phyloP scores from a whole-genome alignment of 1,140 invertebrate species.

The Mactra quadrangularis region DNA sequence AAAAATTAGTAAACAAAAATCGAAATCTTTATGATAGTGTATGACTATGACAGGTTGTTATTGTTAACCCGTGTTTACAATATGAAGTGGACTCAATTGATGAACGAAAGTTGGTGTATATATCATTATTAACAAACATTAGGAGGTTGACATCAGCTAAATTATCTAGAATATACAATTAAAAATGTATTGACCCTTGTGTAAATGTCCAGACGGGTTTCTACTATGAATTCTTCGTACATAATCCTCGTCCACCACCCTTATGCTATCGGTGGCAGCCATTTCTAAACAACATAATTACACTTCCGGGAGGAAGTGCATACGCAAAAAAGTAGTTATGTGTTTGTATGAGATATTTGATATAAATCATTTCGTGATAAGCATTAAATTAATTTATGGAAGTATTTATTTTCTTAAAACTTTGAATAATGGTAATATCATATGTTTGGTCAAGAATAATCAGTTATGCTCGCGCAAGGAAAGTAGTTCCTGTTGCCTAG shows the following conservation, averaged over 20 bases:
- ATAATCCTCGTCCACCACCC: conserved; percentile 77
- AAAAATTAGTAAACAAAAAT: too few relatives aligned
- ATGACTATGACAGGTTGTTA: too few relatives aligned
- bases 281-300: conserved; percentile 75
- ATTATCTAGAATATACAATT: too few relatives aligned
- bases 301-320: conserved; percentile 64
- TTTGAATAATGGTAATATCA: background rate
- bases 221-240: conserved; percentile 75
- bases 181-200: conserved; percentile 73
- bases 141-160: too few relatives aligned
- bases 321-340: conserved; percentile 27
- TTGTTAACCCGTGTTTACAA: too few relatives aligned
- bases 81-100: too few relatives aligned
- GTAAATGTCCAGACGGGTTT: conserved; percentile 78
- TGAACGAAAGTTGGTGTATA: too few relatives aligned
- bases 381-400: too few relatives aligned
- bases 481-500: background rate
- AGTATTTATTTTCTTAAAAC: background rate
- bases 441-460: background rate
- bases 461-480: background rate
- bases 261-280: conserved; percentile 82
- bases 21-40: too few relatives aligned
- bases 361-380: too few relatives aligned
- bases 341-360: too few relatives aligned
- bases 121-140: too few relatives aligned